Percentiles rank a stretch among this genome's conserved stretches.
Conservation (phyloP, 2,888 invertebrate genomes). For the Omphaloscelis lunosa region DNA sequence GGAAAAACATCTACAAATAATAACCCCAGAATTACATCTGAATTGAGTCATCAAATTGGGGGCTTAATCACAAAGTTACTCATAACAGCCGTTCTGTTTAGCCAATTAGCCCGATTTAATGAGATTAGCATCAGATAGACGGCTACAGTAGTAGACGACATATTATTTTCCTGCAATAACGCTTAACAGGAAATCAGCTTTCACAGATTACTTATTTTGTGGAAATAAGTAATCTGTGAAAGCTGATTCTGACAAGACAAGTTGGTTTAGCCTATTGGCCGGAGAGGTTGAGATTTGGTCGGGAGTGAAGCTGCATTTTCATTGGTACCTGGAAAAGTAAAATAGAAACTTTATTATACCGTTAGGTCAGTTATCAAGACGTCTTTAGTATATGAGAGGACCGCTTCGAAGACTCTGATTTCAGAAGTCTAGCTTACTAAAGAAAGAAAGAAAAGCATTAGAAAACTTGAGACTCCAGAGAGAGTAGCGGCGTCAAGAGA, state of each 20-base stretch:
- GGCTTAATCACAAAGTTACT: slow-evolving; percentile 6
- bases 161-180: not conserved
- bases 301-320: slow-evolving; percentile 12
- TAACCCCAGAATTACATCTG: not conserved
- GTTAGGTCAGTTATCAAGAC: too few relatives aligned
- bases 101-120: slow-evolving; percentile 22
- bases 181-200: slow-evolving; percentile 35
- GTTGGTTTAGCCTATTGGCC: slow-evolving; percentile 3
- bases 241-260: slow-evolving; percentile 22
- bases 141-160: not conserved
- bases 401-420: not conserved
- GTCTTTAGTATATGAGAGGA: not conserved
- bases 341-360: not conserved
- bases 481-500: not conserved
- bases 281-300: not conserved
- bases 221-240: slow-evolving; percentile 46
- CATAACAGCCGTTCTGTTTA: slow-evolving; percentile 6
- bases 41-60: slow-evolving; percentile 18
- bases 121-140: not conserved
- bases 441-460: not conserved
- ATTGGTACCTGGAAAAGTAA: not conserved
- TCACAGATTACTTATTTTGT: slow-evolving; percentile 54
- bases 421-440: not conserved
- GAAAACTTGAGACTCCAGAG: not conserved
- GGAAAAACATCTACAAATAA: slow-evolving; percentile 21